Conservation (phyloP, 2,888 invertebrate species). For the Syrphus vitripennis region DNA sequence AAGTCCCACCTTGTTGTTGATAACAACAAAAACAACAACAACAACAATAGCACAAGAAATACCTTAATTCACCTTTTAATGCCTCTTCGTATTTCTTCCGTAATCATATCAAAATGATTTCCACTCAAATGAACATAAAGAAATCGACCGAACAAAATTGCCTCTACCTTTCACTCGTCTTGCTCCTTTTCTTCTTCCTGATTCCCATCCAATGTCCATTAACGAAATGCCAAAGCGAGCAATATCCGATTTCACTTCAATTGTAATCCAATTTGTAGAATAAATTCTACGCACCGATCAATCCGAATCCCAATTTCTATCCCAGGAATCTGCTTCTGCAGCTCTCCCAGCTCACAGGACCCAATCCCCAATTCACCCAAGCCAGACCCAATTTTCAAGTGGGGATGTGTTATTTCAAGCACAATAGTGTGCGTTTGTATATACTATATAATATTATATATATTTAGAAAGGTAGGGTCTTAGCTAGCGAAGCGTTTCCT, state of each 20-base stretch:
- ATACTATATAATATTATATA: too few relatives aligned
- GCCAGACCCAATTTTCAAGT: background rate
- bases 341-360: background rate
- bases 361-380: background rate
- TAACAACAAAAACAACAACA: background rate
- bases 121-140: constrained; percentile 62
- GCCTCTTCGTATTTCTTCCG: background rate
- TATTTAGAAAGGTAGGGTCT: too few relatives aligned
- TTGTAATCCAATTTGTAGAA: constrained; percentile 79
- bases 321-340: background rate
- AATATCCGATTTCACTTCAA: constrained; percentile 80
- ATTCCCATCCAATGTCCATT: constrained; percentile 65
- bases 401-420: constrained; percentile 6
- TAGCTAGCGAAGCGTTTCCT: constrained; percentile 8
- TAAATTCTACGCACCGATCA: constrained; percentile 64
- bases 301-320: constrained; percentile 22
- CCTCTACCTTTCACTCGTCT: background rate
- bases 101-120: constrained; percentile 55
- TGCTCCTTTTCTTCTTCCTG: background rate
- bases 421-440: background rate
- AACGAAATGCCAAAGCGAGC: constrained; percentile 76
- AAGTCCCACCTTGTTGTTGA: background rate
- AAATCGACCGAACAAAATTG: constrained; percentile 69
- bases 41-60: background rate
- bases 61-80: constrained; percentile 24